A percentile compares a stretch with the other conserved stretches of the same genome.
phyloP scores from a whole-genome alignment of 2,113 vertebrate species.

The Alectura lathami region DNA sequence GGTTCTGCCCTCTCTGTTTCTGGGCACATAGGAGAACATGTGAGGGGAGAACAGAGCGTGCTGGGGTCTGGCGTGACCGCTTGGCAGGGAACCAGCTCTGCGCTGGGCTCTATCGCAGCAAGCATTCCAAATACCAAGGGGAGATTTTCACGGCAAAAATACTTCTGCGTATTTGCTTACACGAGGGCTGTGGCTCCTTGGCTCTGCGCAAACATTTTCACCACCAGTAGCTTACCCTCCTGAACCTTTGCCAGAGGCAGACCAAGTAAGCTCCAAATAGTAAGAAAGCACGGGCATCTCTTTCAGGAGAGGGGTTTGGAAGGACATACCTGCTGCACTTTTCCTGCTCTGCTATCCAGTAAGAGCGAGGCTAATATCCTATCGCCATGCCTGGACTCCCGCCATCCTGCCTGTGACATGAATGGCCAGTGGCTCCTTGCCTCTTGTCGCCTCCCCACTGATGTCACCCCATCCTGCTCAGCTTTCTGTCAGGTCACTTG shows the following conservation, averaged over 20 bases:
- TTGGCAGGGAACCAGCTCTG: background rate
- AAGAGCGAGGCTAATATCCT: background rate
- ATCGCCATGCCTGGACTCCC: background rate
- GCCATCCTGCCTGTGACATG: background rate
- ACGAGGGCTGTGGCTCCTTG: background rate
- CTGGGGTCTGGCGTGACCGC: background rate
- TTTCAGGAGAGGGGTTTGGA: background rate
- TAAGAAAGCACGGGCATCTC: background rate
- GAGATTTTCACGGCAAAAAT: background rate
- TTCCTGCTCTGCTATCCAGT: background rate
- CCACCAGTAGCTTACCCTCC: background rate
- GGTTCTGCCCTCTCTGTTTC: background rate
- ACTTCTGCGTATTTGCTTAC: background rate
- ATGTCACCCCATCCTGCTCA: background rate
- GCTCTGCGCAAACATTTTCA: background rate
- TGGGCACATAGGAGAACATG: background rate
- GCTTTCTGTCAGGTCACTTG: slow-evolving; percentile 6
- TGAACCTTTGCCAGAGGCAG: background rate
- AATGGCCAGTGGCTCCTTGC: background rate
- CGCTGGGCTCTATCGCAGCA: background rate
- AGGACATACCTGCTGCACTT: background rate
- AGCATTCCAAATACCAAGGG: background rate
- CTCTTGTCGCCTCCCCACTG: background rate
- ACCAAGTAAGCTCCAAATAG: background rate
- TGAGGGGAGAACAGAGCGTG: background rate